Base-by-base conservation (phyloP, 2,888 invertebrate species). In the Scotopteryx bipunctaria region DNA sequence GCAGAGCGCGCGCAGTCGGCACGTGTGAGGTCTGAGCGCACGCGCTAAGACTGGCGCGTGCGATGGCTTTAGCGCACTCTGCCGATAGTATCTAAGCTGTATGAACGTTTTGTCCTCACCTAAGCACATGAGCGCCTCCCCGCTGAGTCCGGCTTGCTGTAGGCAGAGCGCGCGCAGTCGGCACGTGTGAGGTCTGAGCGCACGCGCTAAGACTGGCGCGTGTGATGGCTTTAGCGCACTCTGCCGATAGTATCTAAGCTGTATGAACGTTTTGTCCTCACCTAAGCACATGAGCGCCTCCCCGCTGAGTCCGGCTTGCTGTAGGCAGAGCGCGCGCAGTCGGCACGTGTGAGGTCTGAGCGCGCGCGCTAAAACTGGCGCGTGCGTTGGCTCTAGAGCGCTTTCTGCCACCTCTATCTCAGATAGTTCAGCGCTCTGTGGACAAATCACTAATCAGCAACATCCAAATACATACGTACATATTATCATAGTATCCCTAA, bases 321-420 rank as follows among this genome's bases (percentile, higher is more conserved):
- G 96, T 71, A 98, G 84, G 69, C 95, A 95, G 25, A 98, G 91
- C 40, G 94, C 92, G 32, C 94, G 92, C 55, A 97, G 86, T 53
- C 93, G 92, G 55, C 95, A 94, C 14, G 94, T 91, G 73, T 73
- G 76, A 2, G 94, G 86, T 33, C 94, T 92, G 33, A 98, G 84
- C 8, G 96, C 93, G 36, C 94, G 92, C 33, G 94, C 94, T 41
- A 97, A 76, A 54, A 94, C 93, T 5, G 94, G 93, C 81, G 96
- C 92, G 69, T 93, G 92, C 36, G 93, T 91, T 62, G 95, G 93
- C 63, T 93, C 93, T 29, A 96, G 71, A 5, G 91, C 89, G 23
- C 93, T 92, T 69, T 93, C 93, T 0, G 66, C 62, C 25, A 86
- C 92, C 73, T 95, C 95, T 55, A 96, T 75, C 63, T 93, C 92